Base-by-base conservation (phyloP, 2,888 invertebrate species). In the Chromoteleia sp. region DNA sequence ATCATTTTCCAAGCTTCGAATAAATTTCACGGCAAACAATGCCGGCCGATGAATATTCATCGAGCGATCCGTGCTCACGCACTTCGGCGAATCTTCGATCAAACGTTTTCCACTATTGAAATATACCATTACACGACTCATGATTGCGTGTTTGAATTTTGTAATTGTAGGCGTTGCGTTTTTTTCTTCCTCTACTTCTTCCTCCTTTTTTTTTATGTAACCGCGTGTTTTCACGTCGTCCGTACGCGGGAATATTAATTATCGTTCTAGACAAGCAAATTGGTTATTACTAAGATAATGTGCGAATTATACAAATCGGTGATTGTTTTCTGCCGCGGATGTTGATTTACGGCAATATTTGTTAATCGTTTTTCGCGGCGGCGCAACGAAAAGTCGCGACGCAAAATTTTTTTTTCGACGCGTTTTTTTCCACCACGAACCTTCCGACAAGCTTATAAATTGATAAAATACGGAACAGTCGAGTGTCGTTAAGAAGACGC, bases 11-110 rank as follows among this genome's bases (percentile, higher is more conserved):
- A 25, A 50, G 78, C 58, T 21, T 41, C 73, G 59, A 76, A 81
- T 58, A 76, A 56, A 71, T 65, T 81, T 71, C 59, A 39, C 58
- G 59, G 52, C 65, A 52, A 76, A 76, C 75, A 75, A 81, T 75
- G 50, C 52, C 45, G 36, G 8, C 45, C 74, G 45, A 59, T 81
- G 81, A 76, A 81, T 81, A 81, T 81, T 58, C 81, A 81, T 48
- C 61, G 25, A 12, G n/a, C 30, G 25, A 30, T 61, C 21, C 54
- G 21, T 33, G 30, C 52, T 56, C 45, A 50, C 17, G 36, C 63
- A 56, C 65, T 41, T 67, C 50, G 48, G 19, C 17, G 29, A 21
- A 58, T 65, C 54, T 36, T 17, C 58, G 56, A 75, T 59, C 52
- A 14, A 70, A 29, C 59, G 39, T 39, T 77, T 45, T 59, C 54